Base-by-base conservation (phyloP, 2,113 vertebrate genomes). In the Pyxicephalus adspersus region DNA sequence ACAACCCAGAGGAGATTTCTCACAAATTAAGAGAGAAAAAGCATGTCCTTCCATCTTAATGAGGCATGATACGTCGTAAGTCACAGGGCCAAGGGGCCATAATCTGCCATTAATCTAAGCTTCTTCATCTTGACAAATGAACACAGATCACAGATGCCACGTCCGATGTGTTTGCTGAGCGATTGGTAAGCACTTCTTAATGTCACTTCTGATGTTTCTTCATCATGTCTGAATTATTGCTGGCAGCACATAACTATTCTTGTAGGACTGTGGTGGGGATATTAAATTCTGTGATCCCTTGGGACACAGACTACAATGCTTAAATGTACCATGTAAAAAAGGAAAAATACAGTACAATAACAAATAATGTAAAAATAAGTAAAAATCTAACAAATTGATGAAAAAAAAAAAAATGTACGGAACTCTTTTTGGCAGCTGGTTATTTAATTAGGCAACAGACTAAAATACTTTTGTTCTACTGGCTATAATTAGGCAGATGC, bases 81-180 rank as follows among this genome's bases (percentile, higher is more conserved):
- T 51, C 50, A 55, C 50, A 72, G 51, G 51, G 45, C 51, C 23
- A 72, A 55, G 26, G 26, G 51, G 45, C 51, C 23, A 57, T 28
- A 20, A 54, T 55, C 68, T 72, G 25, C 25, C 51, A 72, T 28
- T 57, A 72, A 54, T 55, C 52, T 55, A 38, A 28, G 28, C 55
- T 55, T n/a, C 57, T 70, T 70, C 26, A 70, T 70, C 38, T 51
- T 70, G 67, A 70, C 67, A 72, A 72, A 72, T 57, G 51, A 72
- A 54, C 29, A 20, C 19, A 19, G 54, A 72, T 72, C 18, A 57
- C 50, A 55, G 51, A 72, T 57, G 51, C 51, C 25, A 29, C 22
- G 22, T 51, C 52, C 16, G 67, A 70, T 70, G 67, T 52, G 45
- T 70, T 70, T 51, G 67, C 45, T 17, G 22, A 70, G 45, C 19